phyloP scores from a whole-genome alignment of 2,888 invertebrate species.

The Odontocerum albicorne region DNA sequence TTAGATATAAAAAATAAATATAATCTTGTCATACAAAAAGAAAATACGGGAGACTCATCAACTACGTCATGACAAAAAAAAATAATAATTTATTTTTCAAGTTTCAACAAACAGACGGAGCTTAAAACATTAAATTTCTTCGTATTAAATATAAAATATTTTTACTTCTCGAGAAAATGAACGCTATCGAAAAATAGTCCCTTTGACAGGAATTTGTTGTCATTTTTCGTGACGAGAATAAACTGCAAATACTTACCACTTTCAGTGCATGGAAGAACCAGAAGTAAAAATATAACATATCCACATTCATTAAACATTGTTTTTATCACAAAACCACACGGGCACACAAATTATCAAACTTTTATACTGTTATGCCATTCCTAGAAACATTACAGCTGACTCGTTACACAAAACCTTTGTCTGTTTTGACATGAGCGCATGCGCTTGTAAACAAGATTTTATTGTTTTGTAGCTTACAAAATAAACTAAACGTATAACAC shows the following conservation, averaged over 20 bases:
- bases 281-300: constrained; percentile 68
- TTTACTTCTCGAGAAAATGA: too few relatives aligned
- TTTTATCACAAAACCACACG: constrained; percentile 41
- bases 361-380: constrained; percentile 56
- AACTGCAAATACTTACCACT: constrained; percentile 66
- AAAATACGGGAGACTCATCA: too few relatives aligned
- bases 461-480: constrained; percentile 28
- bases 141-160: too few relatives aligned
- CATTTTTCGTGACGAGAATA: too few relatives aligned
- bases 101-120: too few relatives aligned
- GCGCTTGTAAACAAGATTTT: constrained; percentile 52
- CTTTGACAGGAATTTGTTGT: constrained; percentile 12
- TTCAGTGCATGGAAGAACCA: constrained; percentile 69
- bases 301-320: constrained; percentile 43
- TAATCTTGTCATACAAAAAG: too few relatives aligned
- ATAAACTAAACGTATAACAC: constrained; percentile 26
- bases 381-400: constrained; percentile 60
- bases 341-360: constrained; percentile 38
- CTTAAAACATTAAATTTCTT: too few relatives aligned
- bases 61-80: too few relatives aligned
- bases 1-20: too few relatives aligned
- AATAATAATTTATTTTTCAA: too few relatives aligned
- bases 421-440: constrained; percentile 60
- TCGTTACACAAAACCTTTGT: constrained; percentile 64
- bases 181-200: neutral